Base-by-base conservation (phyloP, 2,113 vertebrate genomes). In the Odontophorus gujanensis region DNA sequence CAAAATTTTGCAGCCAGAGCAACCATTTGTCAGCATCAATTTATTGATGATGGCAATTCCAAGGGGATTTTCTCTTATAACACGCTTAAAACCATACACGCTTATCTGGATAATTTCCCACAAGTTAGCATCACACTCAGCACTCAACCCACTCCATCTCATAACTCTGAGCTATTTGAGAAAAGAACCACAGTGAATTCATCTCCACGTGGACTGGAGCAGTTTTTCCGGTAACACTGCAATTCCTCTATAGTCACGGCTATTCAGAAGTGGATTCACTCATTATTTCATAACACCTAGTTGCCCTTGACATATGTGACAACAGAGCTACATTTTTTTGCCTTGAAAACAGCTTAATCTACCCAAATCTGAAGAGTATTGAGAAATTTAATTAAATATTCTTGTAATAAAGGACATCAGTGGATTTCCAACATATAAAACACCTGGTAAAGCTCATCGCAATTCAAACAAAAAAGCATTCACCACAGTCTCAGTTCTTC, bases 211-310 rank as follows among this genome's bases (percentile, higher is more conserved):
- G 24, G 50, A 26, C 19, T 2, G 3, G 25, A 81, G 81, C 20
- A 63, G 40, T 65, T 38, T 19, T 13, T 8, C 4, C 24, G 3
- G 21, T 18, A 13, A 1, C 16, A 50, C 20, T 0, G 1, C 20
- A n/a, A 85, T 57, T 67, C 59, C 51, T 21, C 26, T 24, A 16
- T 7, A 58, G 50, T 4, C 7, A 10, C 34, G 13, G 16, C n/a
- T 92, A 8, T 78, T 81, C 43, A 67, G 48, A 68, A 40, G 72
- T 79, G 71, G 22, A 47, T 11, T 38, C 55, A 61, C 30, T 78
- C 43, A 26, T 78, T 68, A 59, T 34, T 81, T 81, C 26, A 15
- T 19, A 59, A 62, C 6, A 50, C 25, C 62, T 69, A 55, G n/a
- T 7, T 85, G 80, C 42, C 73, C 30, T 51, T 53, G 73, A 42